A percentile compares a stretch with the other conserved stretches of the same genome.
phyloP scores from a whole-genome alignment of 2,888 invertebrate genomes.

The Leptopilina myrica region DNA sequence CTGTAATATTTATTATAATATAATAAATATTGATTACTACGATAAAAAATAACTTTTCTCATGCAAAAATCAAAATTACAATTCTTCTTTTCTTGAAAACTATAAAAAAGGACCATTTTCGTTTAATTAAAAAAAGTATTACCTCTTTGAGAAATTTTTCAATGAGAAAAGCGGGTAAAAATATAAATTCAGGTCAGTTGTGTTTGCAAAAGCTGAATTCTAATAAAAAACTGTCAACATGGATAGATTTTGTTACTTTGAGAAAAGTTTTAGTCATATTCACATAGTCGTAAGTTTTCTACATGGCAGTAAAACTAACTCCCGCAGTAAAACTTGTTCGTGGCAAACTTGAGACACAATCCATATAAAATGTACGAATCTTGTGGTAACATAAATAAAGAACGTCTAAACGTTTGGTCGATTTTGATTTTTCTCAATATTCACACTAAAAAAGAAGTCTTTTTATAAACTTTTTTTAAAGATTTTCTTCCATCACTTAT shows the following conservation, averaged over 20 bases:
- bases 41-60: too few species aligned
- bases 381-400: neutral
- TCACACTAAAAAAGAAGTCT: neutral
- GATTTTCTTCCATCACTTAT: neutral
- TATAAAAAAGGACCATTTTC: too few species aligned
- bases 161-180: neutral
- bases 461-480: too few species aligned
- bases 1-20: too few species aligned
- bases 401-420: neutral
- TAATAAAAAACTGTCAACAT: slow-evolving; percentile 17
- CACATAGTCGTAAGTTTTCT: slow-evolving; percentile 20
- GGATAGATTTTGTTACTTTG: slow-evolving; percentile 6
- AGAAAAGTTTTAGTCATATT: slow-evolving; percentile 12
- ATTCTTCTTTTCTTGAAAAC: too few species aligned
- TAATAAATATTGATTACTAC: too few species aligned
- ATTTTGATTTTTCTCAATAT: slow-evolving; percentile 2
- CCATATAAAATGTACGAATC: slow-evolving; percentile 1
- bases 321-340: slow-evolving; percentile 1
- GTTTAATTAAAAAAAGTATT: neutral
- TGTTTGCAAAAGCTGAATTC: neutral
- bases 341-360: slow-evolving; percentile 6
- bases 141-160: too few species aligned
- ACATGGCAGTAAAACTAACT: slow-evolving; percentile 12
- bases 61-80: too few species aligned
- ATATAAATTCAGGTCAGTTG: neutral